These are phyloP conservation scores for Scaptomyza hsui DNA, from an alignment of 1,140 invertebrate genomes.

Conservation along the genomic window DNA sequence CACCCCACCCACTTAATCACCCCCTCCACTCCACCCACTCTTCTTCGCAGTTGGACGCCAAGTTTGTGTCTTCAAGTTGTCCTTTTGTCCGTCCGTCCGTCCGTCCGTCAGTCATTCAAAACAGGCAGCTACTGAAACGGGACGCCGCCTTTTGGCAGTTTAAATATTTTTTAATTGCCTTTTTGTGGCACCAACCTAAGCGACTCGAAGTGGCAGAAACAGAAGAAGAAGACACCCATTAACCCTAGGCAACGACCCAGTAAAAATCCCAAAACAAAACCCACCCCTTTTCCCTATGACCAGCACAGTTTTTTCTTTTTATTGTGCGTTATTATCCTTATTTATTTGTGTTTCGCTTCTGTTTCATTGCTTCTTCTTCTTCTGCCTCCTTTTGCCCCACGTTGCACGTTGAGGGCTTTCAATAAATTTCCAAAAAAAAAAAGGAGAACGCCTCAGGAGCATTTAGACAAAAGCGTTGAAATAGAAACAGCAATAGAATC, in stretches of 20 bases:
- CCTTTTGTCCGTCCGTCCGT: constrained; percentile 4
- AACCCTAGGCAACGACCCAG: constrained; percentile 23
- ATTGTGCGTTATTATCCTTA: constrained; percentile 52
- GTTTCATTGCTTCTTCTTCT: constrained; percentile 45
- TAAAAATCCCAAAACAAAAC: not conserved
- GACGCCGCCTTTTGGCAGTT: constrained; percentile 58
- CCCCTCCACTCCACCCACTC: not conserved
- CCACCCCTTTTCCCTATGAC: constrained; percentile 36
- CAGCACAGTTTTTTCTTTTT: constrained; percentile 10
- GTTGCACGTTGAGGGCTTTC: constrained; percentile 32
- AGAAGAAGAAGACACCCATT: constrained; percentile 21
- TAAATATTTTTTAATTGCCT: constrained; percentile 82
- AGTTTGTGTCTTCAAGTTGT: constrained; percentile 36
- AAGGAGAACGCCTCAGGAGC: constrained; percentile 10
- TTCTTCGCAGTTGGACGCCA: constrained; percentile 1
- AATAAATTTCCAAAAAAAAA: constrained; percentile 43
- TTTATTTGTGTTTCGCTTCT: constrained; percentile 68
- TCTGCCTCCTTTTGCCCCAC: not conserved
- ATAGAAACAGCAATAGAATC: constrained; percentile 15
- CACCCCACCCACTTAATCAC: not conserved
- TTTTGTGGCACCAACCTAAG: not conserved
- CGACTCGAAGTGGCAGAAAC: constrained; percentile 24
- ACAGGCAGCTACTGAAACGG: not conserved
- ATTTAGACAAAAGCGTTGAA: constrained; percentile 37
- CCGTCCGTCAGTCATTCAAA: constrained; percentile 37